phyloP scores from a whole-genome alignment of 2,888 invertebrate species.

The Eupithecia vulgata region DNA sequence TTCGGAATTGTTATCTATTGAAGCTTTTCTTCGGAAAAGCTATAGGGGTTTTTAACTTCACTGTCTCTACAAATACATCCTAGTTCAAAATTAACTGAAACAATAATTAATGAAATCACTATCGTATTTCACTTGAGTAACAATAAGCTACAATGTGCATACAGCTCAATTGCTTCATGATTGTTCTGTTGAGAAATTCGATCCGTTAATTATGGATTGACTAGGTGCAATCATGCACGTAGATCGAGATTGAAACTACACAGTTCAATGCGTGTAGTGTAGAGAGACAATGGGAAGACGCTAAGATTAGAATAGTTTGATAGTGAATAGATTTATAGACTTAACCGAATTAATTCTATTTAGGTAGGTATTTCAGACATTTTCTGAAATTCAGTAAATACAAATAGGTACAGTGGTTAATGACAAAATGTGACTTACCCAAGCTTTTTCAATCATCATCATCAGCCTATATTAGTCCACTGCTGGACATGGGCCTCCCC shows the following conservation, averaged over 20 bases:
- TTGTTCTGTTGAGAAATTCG: background rate
- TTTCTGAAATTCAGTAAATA: too few species aligned
- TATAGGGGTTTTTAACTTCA: background rate
- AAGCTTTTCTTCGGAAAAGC: too few species aligned
- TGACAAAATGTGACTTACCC: background rate
- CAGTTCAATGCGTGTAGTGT: too few species aligned
- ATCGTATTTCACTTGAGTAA: background rate
- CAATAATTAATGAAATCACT: too few species aligned
- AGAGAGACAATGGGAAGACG: too few species aligned
- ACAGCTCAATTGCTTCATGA: background rate
- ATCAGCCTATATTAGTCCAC: too few species aligned
- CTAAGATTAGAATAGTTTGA: too few species aligned
- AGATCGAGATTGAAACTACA: background rate
- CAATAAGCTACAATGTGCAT: background rate
- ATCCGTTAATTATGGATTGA: background rate
- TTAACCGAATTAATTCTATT: background rate
- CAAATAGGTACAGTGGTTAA: background rate
- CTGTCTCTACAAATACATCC: background rate
- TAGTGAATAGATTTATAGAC: too few species aligned
- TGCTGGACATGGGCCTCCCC: too few species aligned
- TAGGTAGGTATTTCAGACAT: background rate
- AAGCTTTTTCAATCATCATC: too few species aligned
- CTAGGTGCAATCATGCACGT: background rate
- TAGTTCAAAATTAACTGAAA: background rate
- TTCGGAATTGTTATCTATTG: too few species aligned